A percentile compares a stretch with the other conserved stretches of the same genome.
Conservation (phyloP, 35 echinoderm and acorn worm genomes). For the Apostichopus parvimensis region DNA sequence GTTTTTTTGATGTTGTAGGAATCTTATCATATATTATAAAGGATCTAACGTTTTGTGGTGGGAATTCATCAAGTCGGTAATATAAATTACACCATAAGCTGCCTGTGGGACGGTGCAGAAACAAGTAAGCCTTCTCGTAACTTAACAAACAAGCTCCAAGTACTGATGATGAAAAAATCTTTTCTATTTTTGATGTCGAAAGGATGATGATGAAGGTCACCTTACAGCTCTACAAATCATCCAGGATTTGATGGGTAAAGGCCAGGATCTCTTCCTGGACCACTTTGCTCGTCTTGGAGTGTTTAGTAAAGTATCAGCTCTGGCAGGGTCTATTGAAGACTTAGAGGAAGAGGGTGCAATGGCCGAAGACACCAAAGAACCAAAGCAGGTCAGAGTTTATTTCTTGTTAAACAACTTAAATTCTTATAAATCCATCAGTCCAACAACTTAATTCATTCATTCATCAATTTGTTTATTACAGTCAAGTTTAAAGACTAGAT, state of each 20-base stretch:
- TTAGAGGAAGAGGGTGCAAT: constrained; percentile 75
- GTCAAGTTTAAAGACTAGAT: too few relatives aligned
- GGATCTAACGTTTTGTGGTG: too few relatives aligned
- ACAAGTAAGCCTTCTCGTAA: neutral
- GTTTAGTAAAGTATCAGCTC: constrained; percentile 90
- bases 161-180: neutral
- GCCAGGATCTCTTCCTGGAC: constrained; percentile 87
- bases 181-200: neutral
- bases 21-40: too few relatives aligned
- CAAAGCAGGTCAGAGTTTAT: constrained; percentile 33
- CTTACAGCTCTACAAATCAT: constrained; percentile 96
- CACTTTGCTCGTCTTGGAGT: constrained; percentile 96
- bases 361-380: constrained; percentile 73
- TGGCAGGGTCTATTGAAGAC: constrained; percentile 83
- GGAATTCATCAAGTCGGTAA: too few relatives aligned
- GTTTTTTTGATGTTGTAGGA: too few relatives aligned
- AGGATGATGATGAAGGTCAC: constrained; percentile 99
- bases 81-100: too few relatives aligned
- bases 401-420: too few relatives aligned
- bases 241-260: constrained; percentile 94
- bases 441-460: too few relatives aligned
- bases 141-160: neutral
- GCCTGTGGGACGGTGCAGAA: too few relatives aligned
- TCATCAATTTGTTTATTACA: too few relatives aligned
- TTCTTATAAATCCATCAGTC: too few relatives aligned